Evolutionary conservation across 2,888 invertebrate genomes (phyloP).

Genomic region (Branchipolynoe longqiensis): DNA sequence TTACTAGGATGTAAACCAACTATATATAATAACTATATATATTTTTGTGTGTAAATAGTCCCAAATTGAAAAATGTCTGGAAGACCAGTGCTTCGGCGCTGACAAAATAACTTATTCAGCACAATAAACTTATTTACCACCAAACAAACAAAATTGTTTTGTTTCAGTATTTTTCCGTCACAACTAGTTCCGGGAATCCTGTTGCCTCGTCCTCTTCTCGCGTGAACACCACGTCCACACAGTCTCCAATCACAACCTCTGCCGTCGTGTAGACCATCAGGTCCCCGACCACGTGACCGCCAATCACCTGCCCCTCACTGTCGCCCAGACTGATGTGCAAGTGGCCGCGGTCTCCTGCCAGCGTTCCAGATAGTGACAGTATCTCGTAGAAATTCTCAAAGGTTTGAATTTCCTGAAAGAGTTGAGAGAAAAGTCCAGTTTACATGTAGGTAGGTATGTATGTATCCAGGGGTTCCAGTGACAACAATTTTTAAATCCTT

Average conservation of each 20-base stretch:
- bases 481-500: too few relatives aligned
- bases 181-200: conserved; percentile 62
- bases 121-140: too few relatives aligned
- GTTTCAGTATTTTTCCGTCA: conserved; percentile 26
- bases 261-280: conserved; percentile 82
- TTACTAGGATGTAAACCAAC: too few relatives aligned
- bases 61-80: background rate
- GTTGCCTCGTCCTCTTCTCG: conserved; percentile 66
- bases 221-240: conserved; percentile 70
- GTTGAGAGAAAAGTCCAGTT: background rate
- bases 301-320: conserved; percentile 78
- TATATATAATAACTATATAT: too few relatives aligned
- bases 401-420: conserved; percentile 67
- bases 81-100: too few relatives aligned
- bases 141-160: too few relatives aligned
- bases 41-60: too few relatives aligned
- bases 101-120: too few relatives aligned
- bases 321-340: conserved; percentile 81
- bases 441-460: too few relatives aligned
- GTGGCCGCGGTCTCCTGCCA: conserved; percentile 80
- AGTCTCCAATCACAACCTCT: conserved; percentile 80
- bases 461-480: too few relatives aligned
- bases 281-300: conserved; percentile 82
- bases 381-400: conserved; percentile 80
- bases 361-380: conserved; percentile 81